Evolutionary conservation across 2,797 vertebrate genomes (phyloP).

Genomic region (Oophaga sylvatica): DNA sequence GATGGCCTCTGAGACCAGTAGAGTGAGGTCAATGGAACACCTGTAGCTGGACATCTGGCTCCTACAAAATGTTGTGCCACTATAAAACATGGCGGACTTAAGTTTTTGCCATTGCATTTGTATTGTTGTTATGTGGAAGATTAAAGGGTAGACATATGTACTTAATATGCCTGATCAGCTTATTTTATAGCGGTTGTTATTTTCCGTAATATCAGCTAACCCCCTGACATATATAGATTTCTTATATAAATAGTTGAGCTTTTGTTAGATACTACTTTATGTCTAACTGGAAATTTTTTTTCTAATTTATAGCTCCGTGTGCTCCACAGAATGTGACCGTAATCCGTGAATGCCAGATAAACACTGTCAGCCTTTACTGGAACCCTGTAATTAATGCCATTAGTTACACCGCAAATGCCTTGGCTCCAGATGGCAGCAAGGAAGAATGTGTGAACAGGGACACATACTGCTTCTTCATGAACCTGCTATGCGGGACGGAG

Average conservation of each 20-base stretch:
- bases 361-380: slow-evolving; percentile 77
- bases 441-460: slow-evolving; percentile 73
- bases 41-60: no score
- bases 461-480: slow-evolving; percentile 76
- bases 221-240: neutral
- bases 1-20: no score
- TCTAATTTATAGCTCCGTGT: slow-evolving; percentile 71
- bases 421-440: slow-evolving; percentile 68
- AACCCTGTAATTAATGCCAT: slow-evolving; percentile 64
- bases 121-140: no score
- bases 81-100: no score
- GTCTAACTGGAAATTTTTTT: neutral
- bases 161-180: no score
- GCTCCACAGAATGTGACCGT: slow-evolving; percentile 70
- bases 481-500: slow-evolving; percentile 71
- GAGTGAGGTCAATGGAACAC: no score
- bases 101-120: no score
- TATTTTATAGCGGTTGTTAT: no score
- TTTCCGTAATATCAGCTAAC: neutral
- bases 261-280: neutral
- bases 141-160: no score
- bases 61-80: no score
- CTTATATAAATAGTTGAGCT: neutral
- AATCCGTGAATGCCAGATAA: slow-evolving; percentile 73
- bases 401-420: slow-evolving; percentile 69